phyloP scores from a whole-genome alignment of 2,888 invertebrate species.

The Synergus gifuensis region DNA sequence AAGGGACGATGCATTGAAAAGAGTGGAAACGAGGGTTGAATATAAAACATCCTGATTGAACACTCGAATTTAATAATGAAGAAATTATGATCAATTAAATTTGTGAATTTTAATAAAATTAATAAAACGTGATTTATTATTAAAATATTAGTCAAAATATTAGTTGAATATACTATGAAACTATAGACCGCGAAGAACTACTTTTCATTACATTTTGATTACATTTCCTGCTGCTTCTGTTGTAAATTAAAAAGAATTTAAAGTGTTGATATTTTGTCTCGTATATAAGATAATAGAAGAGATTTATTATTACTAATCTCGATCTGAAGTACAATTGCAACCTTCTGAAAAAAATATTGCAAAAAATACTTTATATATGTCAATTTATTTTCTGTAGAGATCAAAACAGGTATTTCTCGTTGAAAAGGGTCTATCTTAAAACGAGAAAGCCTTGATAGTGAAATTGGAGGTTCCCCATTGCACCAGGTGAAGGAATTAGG shows the following conservation, averaged over 20 bases:
- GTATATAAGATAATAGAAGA: too few relatives aligned
- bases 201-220: too few relatives aligned
- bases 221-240: too few relatives aligned
- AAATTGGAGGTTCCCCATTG: slow-evolving; percentile 38
- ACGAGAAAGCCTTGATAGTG: slow-evolving; percentile 28
- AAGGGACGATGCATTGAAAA: neutral
- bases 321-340: neutral
- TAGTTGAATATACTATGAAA: too few relatives aligned
- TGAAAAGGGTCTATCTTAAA: slow-evolving; percentile 19
- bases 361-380: neutral
- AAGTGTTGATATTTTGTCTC: too few relatives aligned
- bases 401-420: slow-evolving; percentile 22
- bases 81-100: neutral
- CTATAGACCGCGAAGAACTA: too few relatives aligned
- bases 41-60: neutral
- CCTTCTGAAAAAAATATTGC: neutral
- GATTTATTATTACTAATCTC: neutral
- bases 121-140: neutral
- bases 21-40: neutral
- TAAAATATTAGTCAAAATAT: too few relatives aligned
- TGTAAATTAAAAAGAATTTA: too few relatives aligned
- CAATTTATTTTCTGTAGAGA: neutral
- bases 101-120: neutral
- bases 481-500: slow-evolving; percentile 39
- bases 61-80: neutral